Evolutionary conservation across 1,140 invertebrate genomes (phyloP).

Genomic region (Drosophila littoralis): DNA sequence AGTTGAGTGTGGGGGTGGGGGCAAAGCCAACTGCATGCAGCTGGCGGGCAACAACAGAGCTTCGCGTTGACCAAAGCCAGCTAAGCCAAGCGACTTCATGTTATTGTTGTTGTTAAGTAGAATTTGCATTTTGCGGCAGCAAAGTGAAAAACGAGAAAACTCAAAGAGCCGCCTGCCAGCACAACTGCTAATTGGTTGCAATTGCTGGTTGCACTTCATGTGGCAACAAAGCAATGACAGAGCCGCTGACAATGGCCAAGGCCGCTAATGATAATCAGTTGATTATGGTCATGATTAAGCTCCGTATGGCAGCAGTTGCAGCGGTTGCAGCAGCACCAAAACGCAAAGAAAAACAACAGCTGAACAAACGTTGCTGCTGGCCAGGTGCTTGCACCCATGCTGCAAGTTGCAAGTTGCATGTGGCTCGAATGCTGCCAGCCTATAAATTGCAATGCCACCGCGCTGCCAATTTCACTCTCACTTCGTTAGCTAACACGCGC

Average conservation of each 20-base stretch:
- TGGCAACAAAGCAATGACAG: conserved; percentile 14
- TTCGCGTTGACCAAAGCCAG: conserved; percentile 22
- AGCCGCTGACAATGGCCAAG: conserved; percentile 38
- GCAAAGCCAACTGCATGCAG: conserved; percentile 26
- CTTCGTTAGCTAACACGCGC: conserved; percentile 70
- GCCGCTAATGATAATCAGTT: conserved; percentile 43
- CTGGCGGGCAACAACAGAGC: conserved; percentile 23
- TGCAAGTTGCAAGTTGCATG: conserved; percentile 31
- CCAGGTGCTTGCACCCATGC: conserved; percentile 72
- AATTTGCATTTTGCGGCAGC: conserved; percentile 45
- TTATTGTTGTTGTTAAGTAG: conserved; percentile 26
- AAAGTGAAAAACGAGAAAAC: conserved; percentile 45
- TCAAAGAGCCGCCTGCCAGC: conserved; percentile 30
- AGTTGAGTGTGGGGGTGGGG: background rate
- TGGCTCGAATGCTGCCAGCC: conserved; percentile 10
- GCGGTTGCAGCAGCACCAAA: conserved; percentile 9
- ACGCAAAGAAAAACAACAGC: conserved; percentile 8
- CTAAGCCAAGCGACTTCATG: conserved; percentile 20
- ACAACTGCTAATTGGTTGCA: conserved; percentile 44
- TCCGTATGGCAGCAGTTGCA: conserved; percentile 21
- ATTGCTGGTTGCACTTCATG: conserved; percentile 23
- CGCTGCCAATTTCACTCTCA: conserved; percentile 74
- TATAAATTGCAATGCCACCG: conserved; percentile 64
- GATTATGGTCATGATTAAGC: conserved; percentile 46
- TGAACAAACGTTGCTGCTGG: background rate